Percentiles rank a stretch among this genome's conserved stretches.
Evolutionary conservation across 2,797 vertebrate genomes (phyloP).

Genomic region (Ambastaia sidthimunki): DNA sequence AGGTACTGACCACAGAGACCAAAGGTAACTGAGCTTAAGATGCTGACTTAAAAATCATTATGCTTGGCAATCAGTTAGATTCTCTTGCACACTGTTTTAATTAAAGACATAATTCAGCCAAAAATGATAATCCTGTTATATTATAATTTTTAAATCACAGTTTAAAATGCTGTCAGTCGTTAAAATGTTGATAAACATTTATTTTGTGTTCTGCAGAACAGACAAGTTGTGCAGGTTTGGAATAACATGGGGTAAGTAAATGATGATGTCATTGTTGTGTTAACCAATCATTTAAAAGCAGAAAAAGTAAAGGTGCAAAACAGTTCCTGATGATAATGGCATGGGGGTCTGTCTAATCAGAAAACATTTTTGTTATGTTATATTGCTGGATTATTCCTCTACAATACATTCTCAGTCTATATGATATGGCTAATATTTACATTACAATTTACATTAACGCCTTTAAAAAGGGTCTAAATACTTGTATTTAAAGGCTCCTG

Average conservation of each 20-base stretch:
- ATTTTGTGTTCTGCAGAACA: not conserved
- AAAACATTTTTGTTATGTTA: not conserved
- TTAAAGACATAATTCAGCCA: constrained; percentile 1
- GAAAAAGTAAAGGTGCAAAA: no score
- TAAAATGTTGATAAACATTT: not conserved
- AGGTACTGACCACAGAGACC: constrained; percentile 38
- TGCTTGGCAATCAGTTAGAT: constrained; percentile 9
- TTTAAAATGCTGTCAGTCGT: not conserved
- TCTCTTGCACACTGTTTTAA: not conserved
- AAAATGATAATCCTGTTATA: not conserved
- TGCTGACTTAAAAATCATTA: constrained; percentile 51
- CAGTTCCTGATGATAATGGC: no score
- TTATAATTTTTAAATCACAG: no score
- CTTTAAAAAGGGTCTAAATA: constrained; percentile 5
- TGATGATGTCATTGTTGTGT: not conserved
- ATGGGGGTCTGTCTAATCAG: not conserved
- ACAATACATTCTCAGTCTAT: no score
- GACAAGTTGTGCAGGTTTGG: not conserved
- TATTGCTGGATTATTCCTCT: not conserved
- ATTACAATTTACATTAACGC: not conserved
- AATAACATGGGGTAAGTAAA: not conserved
- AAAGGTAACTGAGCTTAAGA: constrained; percentile 47
- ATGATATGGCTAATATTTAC: no score
- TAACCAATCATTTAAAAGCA: not conserved
- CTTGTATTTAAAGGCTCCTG: constrained; percentile 43